Conservation (phyloP, 2,888 invertebrate species). For the Temnothorax unifasciatus region DNA sequence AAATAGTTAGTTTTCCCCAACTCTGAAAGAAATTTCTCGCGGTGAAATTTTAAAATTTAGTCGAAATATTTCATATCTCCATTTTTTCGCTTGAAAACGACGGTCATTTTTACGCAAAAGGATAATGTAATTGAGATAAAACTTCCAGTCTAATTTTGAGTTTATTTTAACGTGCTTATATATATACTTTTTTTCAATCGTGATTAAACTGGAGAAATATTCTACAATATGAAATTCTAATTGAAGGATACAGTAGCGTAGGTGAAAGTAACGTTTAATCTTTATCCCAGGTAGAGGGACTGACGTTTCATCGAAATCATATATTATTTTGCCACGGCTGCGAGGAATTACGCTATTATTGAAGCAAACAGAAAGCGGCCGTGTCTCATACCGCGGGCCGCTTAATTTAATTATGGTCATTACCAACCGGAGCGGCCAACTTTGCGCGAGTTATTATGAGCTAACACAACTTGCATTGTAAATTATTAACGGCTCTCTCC, state of each 20-base stretch:
- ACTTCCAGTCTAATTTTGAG: neutral
- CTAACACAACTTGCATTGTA: conserved; percentile 50
- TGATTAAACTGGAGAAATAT: neutral
- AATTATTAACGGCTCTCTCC: conserved; percentile 42
- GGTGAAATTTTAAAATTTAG: neutral
- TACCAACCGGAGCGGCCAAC: conserved; percentile 30
- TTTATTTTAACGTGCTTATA: neutral
- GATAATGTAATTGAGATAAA: neutral
- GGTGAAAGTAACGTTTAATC: conserved; percentile 1
- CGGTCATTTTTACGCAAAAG: neutral
- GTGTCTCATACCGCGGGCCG: conserved; percentile 32
- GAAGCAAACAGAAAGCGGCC: conserved; percentile 42
- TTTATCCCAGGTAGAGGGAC: neutral
- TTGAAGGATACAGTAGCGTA: no score
- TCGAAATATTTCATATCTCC: neutral
- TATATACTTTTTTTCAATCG: neutral
- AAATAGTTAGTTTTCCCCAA: neutral
- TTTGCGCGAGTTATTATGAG: conserved; percentile 49
- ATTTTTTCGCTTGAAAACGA: neutral
- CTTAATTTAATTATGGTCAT: conserved; percentile 52
- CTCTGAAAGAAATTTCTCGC: neutral
- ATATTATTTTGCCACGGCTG: conserved; percentile 36
- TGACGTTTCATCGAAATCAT: neutral
- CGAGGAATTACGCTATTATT: conserved; percentile 45
- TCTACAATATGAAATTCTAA: neutral